Evolutionary conservation across 2,888 invertebrate species (phyloP).

Genomic region (Orchesellides sinensis): DNA sequence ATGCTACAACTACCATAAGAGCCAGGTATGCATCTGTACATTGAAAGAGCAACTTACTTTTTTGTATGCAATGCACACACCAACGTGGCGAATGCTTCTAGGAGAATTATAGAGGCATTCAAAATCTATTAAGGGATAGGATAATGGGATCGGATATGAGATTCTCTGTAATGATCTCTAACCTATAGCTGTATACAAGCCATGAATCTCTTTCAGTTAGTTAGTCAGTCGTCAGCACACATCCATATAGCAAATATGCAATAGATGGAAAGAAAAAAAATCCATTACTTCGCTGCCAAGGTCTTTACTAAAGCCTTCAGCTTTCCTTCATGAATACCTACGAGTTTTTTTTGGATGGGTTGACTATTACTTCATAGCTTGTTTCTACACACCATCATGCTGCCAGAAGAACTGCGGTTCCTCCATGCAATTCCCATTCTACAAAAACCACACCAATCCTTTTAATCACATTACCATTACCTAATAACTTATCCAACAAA

Average conservation of each 20-base stretch:
- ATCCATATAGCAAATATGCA: slow-evolving; percentile 20
- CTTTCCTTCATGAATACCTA: slow-evolving; percentile 24
- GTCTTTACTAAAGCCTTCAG: slow-evolving; percentile 61
- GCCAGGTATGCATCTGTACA: too few species aligned
- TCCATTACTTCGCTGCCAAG: slow-evolving; percentile 48
- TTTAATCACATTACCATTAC: slow-evolving; percentile 54
- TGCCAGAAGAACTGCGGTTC: background rate
- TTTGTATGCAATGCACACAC: too few species aligned
- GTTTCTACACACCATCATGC: background rate
- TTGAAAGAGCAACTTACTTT: too few species aligned
- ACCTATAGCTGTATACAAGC: background rate
- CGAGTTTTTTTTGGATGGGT: background rate
- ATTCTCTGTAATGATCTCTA: slow-evolving; percentile 37
- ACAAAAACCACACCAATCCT: slow-evolving; percentile 25
- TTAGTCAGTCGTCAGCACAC: slow-evolving; percentile 14
- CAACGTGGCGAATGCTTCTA: slow-evolving; percentile 30
- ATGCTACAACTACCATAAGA: too few species aligned
- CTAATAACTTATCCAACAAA: slow-evolving; percentile 41
- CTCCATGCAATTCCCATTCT: background rate
- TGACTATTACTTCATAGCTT: background rate
- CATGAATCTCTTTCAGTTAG: slow-evolving; percentile 42
- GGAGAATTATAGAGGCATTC: slow-evolving; percentile 45
- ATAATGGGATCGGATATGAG: slow-evolving; percentile 34
- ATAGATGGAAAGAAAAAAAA: slow-evolving; percentile 1
- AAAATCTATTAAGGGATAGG: slow-evolving; percentile 52